These are phyloP conservation scores for Pelochelys cantorii DNA, from an alignment of 2,797 vertebrate genomes.

Conservation along the genomic window DNA sequence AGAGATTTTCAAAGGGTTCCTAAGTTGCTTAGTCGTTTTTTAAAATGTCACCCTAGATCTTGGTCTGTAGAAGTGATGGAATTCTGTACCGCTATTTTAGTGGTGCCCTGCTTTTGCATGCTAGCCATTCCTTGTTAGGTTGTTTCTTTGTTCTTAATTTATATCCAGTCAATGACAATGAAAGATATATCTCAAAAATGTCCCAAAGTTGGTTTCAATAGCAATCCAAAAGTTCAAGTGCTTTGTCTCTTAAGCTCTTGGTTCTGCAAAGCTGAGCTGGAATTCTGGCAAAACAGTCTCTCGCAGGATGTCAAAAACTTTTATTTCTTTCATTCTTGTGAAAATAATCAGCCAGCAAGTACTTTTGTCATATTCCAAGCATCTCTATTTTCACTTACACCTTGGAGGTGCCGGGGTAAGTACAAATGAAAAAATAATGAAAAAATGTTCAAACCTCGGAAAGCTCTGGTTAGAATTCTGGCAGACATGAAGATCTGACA, in stretches of 20 bases:
- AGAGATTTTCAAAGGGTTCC: no score
- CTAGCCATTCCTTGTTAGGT: background rate
- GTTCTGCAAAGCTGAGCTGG: background rate
- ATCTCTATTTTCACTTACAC: background rate
- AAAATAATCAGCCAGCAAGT: background rate
- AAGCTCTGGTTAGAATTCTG: background rate
- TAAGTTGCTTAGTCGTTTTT: no score
- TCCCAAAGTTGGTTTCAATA: background rate
- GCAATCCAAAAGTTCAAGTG: background rate
- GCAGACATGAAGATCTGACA: background rate
- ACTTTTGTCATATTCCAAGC: background rate
- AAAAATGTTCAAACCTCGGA: background rate
- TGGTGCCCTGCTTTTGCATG: background rate
- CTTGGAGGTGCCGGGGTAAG: background rate
- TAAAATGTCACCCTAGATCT: background rate
- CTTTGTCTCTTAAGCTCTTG: background rate
- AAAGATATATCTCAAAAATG: background rate
- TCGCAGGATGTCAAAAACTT: background rate
- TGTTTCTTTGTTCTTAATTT: background rate
- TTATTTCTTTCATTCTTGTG: background rate
- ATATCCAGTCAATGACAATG: background rate
- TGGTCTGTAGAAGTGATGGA: background rate
- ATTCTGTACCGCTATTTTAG: background rate
- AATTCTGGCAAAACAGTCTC: background rate
- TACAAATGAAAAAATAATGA: background rate